Evolutionary conservation across 2,113 vertebrate species (phyloP).

Genomic region (Catagonus wagneri): DNA sequence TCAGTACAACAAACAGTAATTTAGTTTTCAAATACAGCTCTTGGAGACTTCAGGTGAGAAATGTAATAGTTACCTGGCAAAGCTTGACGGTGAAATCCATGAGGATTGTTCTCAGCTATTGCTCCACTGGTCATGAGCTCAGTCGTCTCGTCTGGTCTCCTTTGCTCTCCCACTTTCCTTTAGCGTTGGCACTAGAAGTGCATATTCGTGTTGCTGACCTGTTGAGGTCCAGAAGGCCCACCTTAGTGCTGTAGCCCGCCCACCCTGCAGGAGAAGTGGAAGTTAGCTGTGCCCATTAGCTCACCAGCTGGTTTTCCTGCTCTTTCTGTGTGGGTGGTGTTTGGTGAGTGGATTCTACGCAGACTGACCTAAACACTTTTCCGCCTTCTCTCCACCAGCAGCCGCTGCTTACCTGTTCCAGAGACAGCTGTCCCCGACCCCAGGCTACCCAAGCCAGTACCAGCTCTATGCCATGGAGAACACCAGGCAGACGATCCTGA

Average conservation of each 20-base stretch:
- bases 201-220: background rate
- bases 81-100: background rate
- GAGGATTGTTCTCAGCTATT: background rate
- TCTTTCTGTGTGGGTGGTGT: background rate
- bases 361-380: background rate
- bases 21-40: conserved; percentile 3
- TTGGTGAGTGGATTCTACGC: background rate
- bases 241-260: too few species aligned
- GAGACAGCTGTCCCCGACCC: conserved; percentile 95
- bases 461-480: conserved; percentile 99
- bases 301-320: background rate
- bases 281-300: background rate
- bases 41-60: background rate
- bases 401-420: conserved; percentile 96
- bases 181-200: background rate
- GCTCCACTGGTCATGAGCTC: background rate
- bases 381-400: conserved; percentile 70
- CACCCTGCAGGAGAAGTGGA: background rate
- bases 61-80: background rate
- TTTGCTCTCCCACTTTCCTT: background rate
- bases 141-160: background rate
- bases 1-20: background rate
- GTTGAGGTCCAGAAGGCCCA: background rate
- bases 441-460: conserved; percentile 97
- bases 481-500: conserved; percentile 98